Evolutionary conservation across 2,113 vertebrate species (phyloP).

Genomic region (Podarcis muralis): DNA sequence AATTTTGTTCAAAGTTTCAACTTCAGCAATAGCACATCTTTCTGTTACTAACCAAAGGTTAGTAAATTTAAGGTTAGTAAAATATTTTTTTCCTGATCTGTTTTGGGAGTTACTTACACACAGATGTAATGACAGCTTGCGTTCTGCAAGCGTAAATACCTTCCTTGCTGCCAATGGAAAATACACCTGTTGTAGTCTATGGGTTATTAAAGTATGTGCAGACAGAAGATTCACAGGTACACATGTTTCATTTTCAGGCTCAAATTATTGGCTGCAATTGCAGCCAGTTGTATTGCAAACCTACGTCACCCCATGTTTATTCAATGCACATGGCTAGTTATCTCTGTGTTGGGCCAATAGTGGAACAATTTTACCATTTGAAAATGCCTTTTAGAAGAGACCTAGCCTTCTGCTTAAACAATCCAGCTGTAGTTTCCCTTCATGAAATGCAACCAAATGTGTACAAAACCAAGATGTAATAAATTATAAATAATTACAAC

Average conservation of each 20-base stretch:
- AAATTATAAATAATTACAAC: not conserved
- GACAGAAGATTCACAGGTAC: not conserved
- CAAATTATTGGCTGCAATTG: not conserved
- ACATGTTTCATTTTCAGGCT: not conserved
- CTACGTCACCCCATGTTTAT: not conserved
- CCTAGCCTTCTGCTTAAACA: not conserved
- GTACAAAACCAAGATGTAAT: conserved; percentile 13
- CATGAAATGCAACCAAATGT: conserved; percentile 7
- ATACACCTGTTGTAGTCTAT: not conserved
- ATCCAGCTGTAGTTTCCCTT: not conserved
- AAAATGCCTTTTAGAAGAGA: not conserved
- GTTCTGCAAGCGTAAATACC: not conserved
- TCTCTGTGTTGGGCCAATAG: not conserved
- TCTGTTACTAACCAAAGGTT: not conserved
- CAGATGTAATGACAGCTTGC: not conserved
- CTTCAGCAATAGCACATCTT: not conserved
- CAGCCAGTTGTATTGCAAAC: not conserved
- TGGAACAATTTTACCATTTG: not conserved
- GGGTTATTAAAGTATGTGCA: not conserved
- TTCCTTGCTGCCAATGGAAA: not conserved
- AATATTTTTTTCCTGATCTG: not conserved
- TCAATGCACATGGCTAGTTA: not conserved
- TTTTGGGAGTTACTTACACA: not conserved
- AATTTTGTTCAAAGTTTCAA: not conserved
- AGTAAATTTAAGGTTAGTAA: not conserved